Conservation (phyloP, 2,113 vertebrate species). For the Epinephelus moara region DNA sequence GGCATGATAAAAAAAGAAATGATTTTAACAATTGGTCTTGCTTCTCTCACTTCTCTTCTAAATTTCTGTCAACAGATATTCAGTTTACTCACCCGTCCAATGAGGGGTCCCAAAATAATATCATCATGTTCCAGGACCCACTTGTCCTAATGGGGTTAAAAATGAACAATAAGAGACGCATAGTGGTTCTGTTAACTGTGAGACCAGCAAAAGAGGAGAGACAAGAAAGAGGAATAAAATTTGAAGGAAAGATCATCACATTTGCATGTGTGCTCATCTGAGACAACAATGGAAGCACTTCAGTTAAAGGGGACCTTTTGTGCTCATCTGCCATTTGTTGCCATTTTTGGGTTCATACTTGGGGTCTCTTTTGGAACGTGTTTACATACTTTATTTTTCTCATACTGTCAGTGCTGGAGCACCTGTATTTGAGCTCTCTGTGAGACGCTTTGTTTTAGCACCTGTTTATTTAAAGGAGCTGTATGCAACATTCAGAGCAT, state of each 20-base stretch:
- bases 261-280: slow-evolving; percentile 3
- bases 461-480: too few species aligned
- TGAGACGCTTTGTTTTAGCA: too few species aligned
- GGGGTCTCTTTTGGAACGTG: too few species aligned
- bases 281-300: not conserved
- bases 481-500: too few species aligned
- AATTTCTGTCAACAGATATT: not conserved
- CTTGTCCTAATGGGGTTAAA: slow-evolving; percentile 89
- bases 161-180: slow-evolving; percentile 2
- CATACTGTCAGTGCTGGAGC: too few species aligned
- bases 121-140: slow-evolving; percentile 96
- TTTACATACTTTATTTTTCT: too few species aligned
- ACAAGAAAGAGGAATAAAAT: not conserved
- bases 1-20: not conserved
- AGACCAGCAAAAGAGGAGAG: not conserved
- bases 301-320: too few species aligned
- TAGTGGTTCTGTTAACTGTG: not conserved
- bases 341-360: too few species aligned
- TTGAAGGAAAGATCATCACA: not conserved
- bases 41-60: not conserved
- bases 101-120: slow-evolving; percentile 91
- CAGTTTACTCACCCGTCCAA: slow-evolving; percentile 89
- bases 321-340: too few species aligned
- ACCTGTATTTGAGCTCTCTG: too few species aligned
- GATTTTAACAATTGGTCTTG: not conserved